phyloP scores from a whole-genome alignment of 2,797 vertebrate genomes.

The Myotis planiceps region DNA sequence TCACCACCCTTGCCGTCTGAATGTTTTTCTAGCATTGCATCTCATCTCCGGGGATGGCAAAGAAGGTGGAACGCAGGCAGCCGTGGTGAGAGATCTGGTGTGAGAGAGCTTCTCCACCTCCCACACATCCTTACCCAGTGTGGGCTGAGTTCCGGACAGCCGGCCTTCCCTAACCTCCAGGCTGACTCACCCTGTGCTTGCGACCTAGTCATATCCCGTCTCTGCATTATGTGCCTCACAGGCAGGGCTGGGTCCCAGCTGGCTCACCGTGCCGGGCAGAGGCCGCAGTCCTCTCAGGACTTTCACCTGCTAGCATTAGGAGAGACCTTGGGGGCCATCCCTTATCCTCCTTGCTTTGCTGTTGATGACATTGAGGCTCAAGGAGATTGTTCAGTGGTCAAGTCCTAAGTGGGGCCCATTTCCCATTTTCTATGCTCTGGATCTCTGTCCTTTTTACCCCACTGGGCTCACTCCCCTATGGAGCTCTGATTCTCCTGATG shows the following conservation, averaged over 20 bases:
- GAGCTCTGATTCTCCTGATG: background rate
- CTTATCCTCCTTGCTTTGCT: background rate
- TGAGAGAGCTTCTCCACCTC: background rate
- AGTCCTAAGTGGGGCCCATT: background rate
- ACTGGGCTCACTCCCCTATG: background rate
- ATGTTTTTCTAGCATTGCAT: conserved; percentile 30
- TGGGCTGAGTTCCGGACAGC: conserved; percentile 65
- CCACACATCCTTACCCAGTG: conserved; percentile 28
- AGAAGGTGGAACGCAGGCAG: conserved; percentile 48
- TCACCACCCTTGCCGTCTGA: conserved; percentile 6
- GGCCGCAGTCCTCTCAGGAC: background rate
- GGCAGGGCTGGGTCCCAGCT: background rate
- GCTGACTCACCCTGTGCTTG: conserved; percentile 66
- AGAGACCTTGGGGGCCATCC: background rate
- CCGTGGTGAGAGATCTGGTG: conserved; percentile 55
- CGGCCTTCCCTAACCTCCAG: conserved; percentile 44
- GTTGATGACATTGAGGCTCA: background rate
- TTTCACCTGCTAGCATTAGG: background rate
- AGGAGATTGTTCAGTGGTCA: background rate
- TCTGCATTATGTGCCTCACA: background rate
- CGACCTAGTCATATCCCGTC: conserved; percentile 19
- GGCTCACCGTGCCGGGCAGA: background rate
- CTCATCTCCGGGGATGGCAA: background rate
- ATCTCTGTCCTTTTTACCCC: background rate
- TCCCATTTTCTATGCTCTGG: background rate